Evolutionary conservation across 2,888 invertebrate species (phyloP).

Genomic region (Dynastes tityus): DNA sequence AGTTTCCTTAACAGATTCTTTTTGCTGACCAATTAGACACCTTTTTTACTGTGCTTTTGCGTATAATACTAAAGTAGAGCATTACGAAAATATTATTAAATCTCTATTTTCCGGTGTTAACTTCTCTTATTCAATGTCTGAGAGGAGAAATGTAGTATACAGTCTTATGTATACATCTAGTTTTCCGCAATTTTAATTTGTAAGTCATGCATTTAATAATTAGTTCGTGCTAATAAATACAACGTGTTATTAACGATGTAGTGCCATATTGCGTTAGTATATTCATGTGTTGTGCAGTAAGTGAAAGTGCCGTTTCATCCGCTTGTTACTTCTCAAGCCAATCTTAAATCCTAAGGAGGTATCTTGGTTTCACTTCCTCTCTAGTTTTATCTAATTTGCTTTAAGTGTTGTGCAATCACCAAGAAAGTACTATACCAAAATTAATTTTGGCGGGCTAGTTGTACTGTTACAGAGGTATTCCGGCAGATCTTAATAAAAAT

Average conservation of each 20-base stretch:
- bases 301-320: slow-evolving; percentile 43
- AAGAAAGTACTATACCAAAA: too few relatives aligned
- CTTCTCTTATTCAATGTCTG: neutral
- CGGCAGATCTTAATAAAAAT: too few relatives aligned
- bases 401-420: slow-evolving; percentile 13
- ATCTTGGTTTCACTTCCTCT: slow-evolving; percentile 35
- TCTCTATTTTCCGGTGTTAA: slow-evolving; percentile 12
- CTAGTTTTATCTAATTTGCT: slow-evolving; percentile 11
- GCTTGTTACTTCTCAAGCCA: slow-evolving; percentile 27
- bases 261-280: slow-evolving; percentile 30
- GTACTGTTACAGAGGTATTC: too few relatives aligned
- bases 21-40: neutral
- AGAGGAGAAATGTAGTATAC: neutral
- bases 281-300: slow-evolving; percentile 18
- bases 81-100: slow-evolving; percentile 26
- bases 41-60: neutral
- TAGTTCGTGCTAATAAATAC: slow-evolving; percentile 21
- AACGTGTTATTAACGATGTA: slow-evolving; percentile 6
- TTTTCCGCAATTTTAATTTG: slow-evolving; percentile 17
- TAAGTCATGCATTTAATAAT: slow-evolving; percentile 37
- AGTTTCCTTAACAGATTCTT: too few relatives aligned
- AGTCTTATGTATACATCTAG: neutral
- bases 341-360: slow-evolving; percentile 2
- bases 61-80: neutral
- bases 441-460: too few relatives aligned